These are phyloP conservation scores for Heloderma charlesbogerti DNA, from an alignment of 2,113 vertebrate species.

Conservation along the genomic window DNA sequence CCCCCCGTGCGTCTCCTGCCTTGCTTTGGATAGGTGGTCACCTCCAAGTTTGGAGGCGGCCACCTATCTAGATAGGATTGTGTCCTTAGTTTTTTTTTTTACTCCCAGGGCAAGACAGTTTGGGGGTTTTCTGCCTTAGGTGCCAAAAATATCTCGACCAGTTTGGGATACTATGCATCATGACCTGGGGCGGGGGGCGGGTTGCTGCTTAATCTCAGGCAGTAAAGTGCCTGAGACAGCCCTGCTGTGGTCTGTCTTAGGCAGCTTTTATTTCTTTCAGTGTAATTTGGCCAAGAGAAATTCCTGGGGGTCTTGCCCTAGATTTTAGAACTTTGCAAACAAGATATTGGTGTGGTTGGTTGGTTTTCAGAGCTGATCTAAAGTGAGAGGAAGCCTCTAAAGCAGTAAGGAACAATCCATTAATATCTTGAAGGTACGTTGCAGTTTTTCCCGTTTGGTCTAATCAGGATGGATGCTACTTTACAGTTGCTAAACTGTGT, in stretches of 20 bases:
- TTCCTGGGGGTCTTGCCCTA: not conserved
- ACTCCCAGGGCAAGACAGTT: no score
- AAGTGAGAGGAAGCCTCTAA: not conserved
- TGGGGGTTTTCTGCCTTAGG: no score
- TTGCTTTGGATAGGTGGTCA: no score
- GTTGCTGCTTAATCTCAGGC: no score
- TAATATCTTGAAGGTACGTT: constrained; percentile 20
- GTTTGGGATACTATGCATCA: no score
- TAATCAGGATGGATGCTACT: constrained; percentile 29
- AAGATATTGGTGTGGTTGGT: not conserved
- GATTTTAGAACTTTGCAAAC: not conserved
- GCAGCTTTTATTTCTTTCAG: not conserved
- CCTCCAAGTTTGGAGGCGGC: no score
- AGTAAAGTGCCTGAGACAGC: no score
- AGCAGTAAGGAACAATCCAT: constrained; percentile 21
- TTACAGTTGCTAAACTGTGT: not conserved
- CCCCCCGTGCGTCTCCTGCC: no score
- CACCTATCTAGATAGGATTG: no score
- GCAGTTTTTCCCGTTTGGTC: constrained; percentile 45
- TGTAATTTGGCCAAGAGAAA: not conserved
- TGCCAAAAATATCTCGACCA: no score
- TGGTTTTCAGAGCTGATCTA: constrained; percentile 26
- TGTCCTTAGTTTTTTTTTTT: no score
- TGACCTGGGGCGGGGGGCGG: no score
- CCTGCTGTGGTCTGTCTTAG: not conserved